These are phyloP conservation scores for Muscicapa comitata DNA, from an alignment of 2,797 vertebrate species.

Conservation along the genomic window DNA sequence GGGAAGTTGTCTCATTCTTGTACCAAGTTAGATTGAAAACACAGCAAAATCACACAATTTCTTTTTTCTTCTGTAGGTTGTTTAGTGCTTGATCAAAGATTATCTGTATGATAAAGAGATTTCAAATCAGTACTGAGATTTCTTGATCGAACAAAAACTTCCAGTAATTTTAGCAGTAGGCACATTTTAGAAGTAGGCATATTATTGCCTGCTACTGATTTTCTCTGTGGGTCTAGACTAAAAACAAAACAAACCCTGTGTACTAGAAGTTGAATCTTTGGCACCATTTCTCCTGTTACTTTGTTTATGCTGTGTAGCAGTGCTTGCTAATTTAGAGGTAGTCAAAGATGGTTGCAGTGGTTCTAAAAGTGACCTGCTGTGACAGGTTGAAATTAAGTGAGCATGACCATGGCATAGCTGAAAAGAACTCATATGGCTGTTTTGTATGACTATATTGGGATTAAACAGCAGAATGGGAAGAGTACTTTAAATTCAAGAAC, in stretches of 20 bases:
- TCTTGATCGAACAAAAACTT: not conserved
- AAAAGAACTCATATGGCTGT: not conserved
- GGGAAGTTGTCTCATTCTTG: not conserved
- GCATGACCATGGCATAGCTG: not conserved
- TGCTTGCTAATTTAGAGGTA: not conserved
- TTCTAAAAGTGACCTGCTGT: not conserved
- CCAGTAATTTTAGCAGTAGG: not conserved
- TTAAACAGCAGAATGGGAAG: not conserved
- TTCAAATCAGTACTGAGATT: not conserved
- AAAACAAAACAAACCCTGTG: not conserved
- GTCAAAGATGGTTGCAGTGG: fast-evolving
- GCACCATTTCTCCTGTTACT: not conserved
- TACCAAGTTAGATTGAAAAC: not conserved
- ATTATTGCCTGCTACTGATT: not conserved
- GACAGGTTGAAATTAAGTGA: not conserved
- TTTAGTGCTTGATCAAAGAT: not conserved
- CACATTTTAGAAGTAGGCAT: not conserved
- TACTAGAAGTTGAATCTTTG: not conserved
- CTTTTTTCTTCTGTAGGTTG: not conserved
- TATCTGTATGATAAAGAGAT: not conserved
- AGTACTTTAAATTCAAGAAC: not conserved
- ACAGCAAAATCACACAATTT: not conserved
- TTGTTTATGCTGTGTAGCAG: not conserved
- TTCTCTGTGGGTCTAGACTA: not conserved
- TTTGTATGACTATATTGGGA: not conserved